Conservation (phyloP, 2,888 invertebrate genomes). For the Argynnis bischoffii region DNA sequence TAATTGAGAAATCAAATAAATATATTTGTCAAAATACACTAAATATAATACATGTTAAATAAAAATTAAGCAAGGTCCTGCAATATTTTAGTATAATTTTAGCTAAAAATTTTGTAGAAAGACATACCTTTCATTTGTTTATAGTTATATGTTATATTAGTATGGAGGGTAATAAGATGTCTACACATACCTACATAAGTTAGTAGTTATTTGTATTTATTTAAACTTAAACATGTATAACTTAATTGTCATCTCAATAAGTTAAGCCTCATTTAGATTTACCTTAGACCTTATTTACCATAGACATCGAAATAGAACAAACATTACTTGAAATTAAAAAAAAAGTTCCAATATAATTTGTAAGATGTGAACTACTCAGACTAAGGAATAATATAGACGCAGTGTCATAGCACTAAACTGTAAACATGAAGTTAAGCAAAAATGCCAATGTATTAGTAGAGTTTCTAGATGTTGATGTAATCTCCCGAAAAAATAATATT, state of each 20-base stretch:
- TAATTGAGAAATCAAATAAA: conserved; percentile 13
- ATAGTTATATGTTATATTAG: too few species aligned
- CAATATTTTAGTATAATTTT: conserved; percentile 18
- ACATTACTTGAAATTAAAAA: conserved; percentile 7
- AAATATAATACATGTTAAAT: conserved; percentile 14
- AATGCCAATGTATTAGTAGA: too few species aligned
- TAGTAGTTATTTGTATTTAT: conserved; percentile 14
- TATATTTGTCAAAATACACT: conserved; percentile 13
- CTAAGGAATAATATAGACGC: too few species aligned
- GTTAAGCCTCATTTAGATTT: conserved; percentile 9
- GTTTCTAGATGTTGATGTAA: too few species aligned
- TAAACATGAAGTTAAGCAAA: too few species aligned
- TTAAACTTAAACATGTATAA: not conserved
- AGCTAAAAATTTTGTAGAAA: conserved; percentile 7
- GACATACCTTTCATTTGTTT: conserved; percentile 3
- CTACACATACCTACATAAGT: not conserved
- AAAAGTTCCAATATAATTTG: conserved; percentile 10
- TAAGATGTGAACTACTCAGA: not conserved
- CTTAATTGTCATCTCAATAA: not conserved
- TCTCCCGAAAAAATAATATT: too few species aligned
- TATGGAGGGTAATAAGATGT: not conserved
- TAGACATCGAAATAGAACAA: conserved; percentile 20
- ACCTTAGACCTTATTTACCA: not conserved
- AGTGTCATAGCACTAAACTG: too few species aligned
- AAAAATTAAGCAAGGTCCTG: conserved; percentile 29